phyloP scores from a whole-genome alignment of 2,113 vertebrate species.

The Buteo buteo region DNA sequence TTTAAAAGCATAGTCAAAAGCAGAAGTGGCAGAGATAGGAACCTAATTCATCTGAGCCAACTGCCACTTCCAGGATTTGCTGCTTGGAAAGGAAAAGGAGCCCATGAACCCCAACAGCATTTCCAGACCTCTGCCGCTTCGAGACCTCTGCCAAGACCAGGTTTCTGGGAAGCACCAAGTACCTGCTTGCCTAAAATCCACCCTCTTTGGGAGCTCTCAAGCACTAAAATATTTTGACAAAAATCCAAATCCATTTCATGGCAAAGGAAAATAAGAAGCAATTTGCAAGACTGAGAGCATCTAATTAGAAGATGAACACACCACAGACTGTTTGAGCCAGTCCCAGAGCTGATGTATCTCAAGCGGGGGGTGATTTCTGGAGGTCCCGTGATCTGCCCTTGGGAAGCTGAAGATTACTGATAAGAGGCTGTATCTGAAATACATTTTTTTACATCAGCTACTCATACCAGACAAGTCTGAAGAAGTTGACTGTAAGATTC shows the following conservation, averaged over 20 bases:
- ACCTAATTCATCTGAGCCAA: neutral
- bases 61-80: neutral
- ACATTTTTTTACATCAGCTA: neutral
- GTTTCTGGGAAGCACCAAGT: neutral
- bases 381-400: accelerated
- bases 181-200: neutral
- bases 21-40: constrained; percentile 16
- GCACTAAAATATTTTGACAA: neutral
- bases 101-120: neutral
- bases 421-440: neutral
- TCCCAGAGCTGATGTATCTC: neutral
- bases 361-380: neutral
- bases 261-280: neutral
- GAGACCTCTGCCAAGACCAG: neutral
- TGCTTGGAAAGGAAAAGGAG: neutral
- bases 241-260: neutral
- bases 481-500: neutral
- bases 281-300: neutral
- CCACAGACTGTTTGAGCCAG: accelerated
- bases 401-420: neutral
- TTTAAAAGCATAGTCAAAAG: neutral
- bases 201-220: neutral
- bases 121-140: neutral
- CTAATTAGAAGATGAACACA: neutral
- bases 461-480: neutral